Evolutionary conservation across 2,113 vertebrate genomes (phyloP).

Genomic region (Tenebrosternarchus preto): DNA sequence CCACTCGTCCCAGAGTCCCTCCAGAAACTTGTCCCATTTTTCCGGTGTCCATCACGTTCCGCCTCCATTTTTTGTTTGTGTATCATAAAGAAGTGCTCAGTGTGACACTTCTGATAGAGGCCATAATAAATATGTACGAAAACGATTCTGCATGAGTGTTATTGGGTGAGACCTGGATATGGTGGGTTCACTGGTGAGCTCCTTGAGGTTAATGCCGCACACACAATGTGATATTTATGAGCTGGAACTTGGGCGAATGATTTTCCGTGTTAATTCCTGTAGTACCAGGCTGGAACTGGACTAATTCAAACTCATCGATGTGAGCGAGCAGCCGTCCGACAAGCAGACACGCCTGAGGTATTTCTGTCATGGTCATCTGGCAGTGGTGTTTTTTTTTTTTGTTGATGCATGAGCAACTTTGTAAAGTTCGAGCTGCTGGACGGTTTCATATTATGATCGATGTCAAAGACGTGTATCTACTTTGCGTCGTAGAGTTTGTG

Average conservation of each 20-base stretch:
- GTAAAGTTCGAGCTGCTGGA: too few relatives aligned
- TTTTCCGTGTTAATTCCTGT: neutral
- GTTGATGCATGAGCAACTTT: too few relatives aligned
- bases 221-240: neutral
- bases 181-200: neutral
- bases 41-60: neutral
- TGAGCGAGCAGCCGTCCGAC: too few relatives aligned
- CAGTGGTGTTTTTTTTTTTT: too few relatives aligned
- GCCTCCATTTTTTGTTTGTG: constrained; percentile 10
- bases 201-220: neutral
- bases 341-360: too few relatives aligned
- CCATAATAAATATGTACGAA: neutral
- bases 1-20: neutral
- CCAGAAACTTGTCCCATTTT: neutral
- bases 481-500: too few relatives aligned
- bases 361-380: too few relatives aligned
- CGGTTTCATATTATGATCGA: too few relatives aligned
- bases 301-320: neutral
- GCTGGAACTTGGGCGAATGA: neutral
- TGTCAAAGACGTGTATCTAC: too few relatives aligned
- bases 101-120: neutral
- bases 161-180: neutral
- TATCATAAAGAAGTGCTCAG: neutral
- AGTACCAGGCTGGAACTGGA: neutral
- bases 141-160: neutral